Evolutionary conservation across 1,140 invertebrate genomes (phyloP), one percentile per base, ranked within the genome.

Genomic region (Bombus impatiens): DNA sequence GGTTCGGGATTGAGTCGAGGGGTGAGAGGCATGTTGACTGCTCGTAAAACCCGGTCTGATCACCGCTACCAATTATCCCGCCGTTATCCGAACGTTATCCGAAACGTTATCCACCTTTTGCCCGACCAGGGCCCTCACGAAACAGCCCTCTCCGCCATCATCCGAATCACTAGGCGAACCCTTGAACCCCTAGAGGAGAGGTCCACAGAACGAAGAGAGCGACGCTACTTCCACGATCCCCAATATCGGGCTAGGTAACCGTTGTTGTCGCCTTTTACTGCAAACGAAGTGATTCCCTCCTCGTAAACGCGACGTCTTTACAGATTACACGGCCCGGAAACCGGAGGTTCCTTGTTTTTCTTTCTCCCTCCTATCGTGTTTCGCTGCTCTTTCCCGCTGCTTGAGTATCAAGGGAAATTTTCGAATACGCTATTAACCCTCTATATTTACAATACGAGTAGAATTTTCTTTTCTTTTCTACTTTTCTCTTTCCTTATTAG

Each of bases 11-110:
- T 18, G 86, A 68, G 59, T 44, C 35, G 78, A 28, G 84, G 77
- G 70, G 82, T 76, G 86, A 91, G 91, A 89, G 88, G 94, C 93
- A 90, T 95, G 94, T 95, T 93, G 91, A 87, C 88, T 88, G 93
- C 93, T 95, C 95, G 94, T 95, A 95, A 95, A 95, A 95, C 92
- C 94, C 90, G 93, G 91, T 93, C 94, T 95, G 95, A 95, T 95
- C 94, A 95, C 94, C 93, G 91, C 90, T 93, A 94, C 94, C 94
- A 95, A 95, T 95, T 95, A 95, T 95, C 94, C 94, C 89, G 91
- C 94, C 94, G 94, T 95, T 95, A 95, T 95, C 92, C 91, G 91
- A 90, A 91, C 91, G 93, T 94, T 94, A 94, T 94, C 93, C 94
- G 89, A 91, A 80, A 93, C 93, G 92, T 94, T 94, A 94, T 94